Evolutionary conservation across 2,888 invertebrate genomes (phyloP).

Genomic region (Panopea generosa): DNA sequence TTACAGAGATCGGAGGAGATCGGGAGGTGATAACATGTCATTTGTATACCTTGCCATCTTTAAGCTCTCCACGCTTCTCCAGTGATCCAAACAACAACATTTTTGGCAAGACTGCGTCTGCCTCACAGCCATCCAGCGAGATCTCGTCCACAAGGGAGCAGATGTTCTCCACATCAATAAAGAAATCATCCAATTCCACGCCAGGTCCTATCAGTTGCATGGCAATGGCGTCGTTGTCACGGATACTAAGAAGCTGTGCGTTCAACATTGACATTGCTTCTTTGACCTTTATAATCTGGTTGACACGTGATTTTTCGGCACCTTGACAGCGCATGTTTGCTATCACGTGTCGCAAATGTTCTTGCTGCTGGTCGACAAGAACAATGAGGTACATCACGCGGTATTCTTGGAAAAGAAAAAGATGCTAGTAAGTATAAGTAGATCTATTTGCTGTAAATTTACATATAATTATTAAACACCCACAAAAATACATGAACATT

Average conservation of each 20-base stretch:
- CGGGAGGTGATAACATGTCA: no score
- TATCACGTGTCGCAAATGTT: conserved; percentile 2
- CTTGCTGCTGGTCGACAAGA: background rate
- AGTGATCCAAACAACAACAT: background rate
- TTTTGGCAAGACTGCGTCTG: background rate
- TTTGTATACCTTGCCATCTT: conserved; percentile 9
- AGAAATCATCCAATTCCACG: conserved; percentile 16
- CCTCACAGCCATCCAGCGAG: conserved; percentile 6
- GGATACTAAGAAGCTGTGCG: conserved; percentile 7
- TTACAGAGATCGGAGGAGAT: no score
- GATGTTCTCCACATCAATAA: conserved; percentile 4
- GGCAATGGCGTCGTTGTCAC: conserved; percentile 11
- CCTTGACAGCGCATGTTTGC: background rate
- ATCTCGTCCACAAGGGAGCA: conserved; percentile 12
- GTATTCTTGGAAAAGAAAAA: conserved; percentile 4
- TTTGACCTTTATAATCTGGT: conserved; percentile 1
- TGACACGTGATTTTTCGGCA: background rate
- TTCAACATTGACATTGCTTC: conserved; percentile 10
- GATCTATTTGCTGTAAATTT: no score
- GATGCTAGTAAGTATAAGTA: background rate
- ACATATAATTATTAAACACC: no score
- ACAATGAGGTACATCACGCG: conserved; percentile 1
- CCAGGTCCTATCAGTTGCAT: conserved; percentile 5
- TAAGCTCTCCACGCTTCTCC: background rate
- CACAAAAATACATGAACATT: no score